Conservation (phyloP, 2,113 vertebrate species). For the Leptosomus discolor region DNA sequence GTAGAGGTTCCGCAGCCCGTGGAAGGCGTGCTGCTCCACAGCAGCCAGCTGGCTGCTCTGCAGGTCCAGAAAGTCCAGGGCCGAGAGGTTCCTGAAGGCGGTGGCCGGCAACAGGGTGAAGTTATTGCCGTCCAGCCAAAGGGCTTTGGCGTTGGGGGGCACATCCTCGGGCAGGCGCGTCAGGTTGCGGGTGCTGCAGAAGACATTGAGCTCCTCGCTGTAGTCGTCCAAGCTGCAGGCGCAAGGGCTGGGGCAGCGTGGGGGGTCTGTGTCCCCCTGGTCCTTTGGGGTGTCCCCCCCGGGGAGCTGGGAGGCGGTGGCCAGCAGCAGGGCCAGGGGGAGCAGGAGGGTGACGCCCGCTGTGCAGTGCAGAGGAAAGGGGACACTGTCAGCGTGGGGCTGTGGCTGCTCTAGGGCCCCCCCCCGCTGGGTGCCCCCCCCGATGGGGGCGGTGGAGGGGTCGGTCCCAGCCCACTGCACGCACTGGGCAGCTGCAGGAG, state of each 20-base stretch:
- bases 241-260: conserved; percentile 81
- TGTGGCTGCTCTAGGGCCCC: neutral
- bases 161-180: conserved; percentile 76
- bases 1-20: conserved; percentile 79
- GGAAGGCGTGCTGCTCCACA: conserved; percentile 85
- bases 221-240: conserved; percentile 84
- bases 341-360: conserved; percentile 32
- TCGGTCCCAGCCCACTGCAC: neutral
- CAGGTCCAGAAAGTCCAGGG: conserved; percentile 89
- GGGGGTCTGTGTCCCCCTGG: conserved; percentile 27
- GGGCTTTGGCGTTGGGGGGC: conserved; percentile 74
- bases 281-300: neutral
- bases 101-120: conserved; percentile 77
- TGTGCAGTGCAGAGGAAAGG: neutral
- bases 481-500: neutral
- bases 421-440: neutral
- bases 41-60: conserved; percentile 81
- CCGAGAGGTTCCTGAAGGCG: conserved; percentile 81
- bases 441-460: neutral
- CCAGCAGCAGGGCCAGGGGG: conserved; percentile 29
- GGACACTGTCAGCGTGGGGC: accelerated
- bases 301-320: neutral
- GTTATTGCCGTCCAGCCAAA: conserved; percentile 92
- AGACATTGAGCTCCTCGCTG: conserved; percentile 84
- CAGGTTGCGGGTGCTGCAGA: conserved; percentile 88